A percentile compares a stretch with the other conserved stretches of the same genome.
phyloP scores from a whole-genome alignment of 2,888 invertebrate species.

The Yponomeuta malinellus region DNA sequence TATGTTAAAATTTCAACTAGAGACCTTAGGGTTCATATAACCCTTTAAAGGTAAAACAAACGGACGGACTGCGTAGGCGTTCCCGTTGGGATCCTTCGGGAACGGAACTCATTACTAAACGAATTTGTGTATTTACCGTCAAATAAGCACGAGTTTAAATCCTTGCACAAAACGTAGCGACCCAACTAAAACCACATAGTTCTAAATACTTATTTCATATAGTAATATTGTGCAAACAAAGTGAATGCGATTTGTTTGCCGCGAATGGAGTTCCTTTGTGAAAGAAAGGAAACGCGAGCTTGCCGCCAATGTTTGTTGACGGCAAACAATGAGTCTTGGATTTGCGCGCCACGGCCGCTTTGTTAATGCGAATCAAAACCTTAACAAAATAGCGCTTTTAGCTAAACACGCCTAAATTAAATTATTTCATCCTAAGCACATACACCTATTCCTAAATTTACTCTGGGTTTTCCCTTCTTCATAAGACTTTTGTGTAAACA shows the following conservation, averaged over 20 bases:
- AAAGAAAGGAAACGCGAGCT: constrained; percentile 48
- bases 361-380: constrained; percentile 65
- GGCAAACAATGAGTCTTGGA: constrained; percentile 69
- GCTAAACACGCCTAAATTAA: constrained; percentile 39
- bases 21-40: background rate
- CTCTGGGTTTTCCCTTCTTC: background rate
- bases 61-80: too few relatives aligned
- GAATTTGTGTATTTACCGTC: too few relatives aligned
- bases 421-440: constrained; percentile 39
- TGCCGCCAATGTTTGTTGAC: constrained; percentile 62
- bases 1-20: too few relatives aligned
- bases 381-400: constrained; percentile 52
- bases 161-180: too few relatives aligned
- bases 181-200: background rate
- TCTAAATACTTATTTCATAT: background rate
- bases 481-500: constrained; percentile 2
- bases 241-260: constrained; percentile 38
- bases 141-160: background rate
- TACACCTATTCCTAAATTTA: constrained; percentile 23
- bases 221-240: constrained; percentile 32
- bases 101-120: too few relatives aligned
- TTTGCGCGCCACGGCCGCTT: constrained; percentile 61
- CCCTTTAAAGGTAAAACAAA: too few relatives aligned
- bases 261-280: constrained; percentile 53
- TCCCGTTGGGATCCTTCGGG: too few relatives aligned